Base-by-base conservation (phyloP, 2,797 vertebrate genomes). In the Lagocephalus sceleratus region DNA sequence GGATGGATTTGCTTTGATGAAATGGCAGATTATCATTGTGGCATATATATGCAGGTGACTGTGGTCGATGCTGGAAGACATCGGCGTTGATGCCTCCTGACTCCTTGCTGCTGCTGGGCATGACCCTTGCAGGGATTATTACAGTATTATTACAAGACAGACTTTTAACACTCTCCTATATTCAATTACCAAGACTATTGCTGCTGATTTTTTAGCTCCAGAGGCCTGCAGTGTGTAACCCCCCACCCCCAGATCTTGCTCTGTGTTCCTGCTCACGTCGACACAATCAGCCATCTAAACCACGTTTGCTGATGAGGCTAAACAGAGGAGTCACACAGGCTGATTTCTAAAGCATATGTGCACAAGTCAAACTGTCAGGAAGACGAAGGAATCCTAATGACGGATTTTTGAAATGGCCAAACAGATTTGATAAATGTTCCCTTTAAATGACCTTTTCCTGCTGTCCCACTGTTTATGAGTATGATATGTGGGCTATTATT, bases 341-440 rank as follows among this genome's bases (percentile, higher is more conserved):
- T 25, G 23, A 7, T n/a, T n/a, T n/a, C n/a, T n/a, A n/a, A n/a
- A n/a, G n/a, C n/a, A n/a, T n/a, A 82, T 85, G 82, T 81, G 67
- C 63, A 60, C 53, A 21, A 68, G 75, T 78, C 58, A 35, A 71
- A 81, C 72, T 59, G 75, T 84, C 68, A 67, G 25, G 39, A 71
- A 76, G 73, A 68, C 66, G 15, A 51, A 62, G 63, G 75, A 75
- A 79, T 75, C 73, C 75, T 73, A 79, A 85, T 83, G 79, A 81
- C 79, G 83, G 83, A 85, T 84, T 82, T 29, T 81, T 72, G 71
- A 81, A 84, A 78, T 51, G 57, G 73, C 78, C 69, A 64, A 22
- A 65, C 66, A 19, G 52, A 32, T 66, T 67, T 80, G 78, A 87
- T 82, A 52, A 72, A 86, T 84, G 78, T 71, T 69, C 50, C 66